Base-by-base conservation (phyloP, 1,140 invertebrate genomes). In the Calliopsis andreniformis region DNA sequence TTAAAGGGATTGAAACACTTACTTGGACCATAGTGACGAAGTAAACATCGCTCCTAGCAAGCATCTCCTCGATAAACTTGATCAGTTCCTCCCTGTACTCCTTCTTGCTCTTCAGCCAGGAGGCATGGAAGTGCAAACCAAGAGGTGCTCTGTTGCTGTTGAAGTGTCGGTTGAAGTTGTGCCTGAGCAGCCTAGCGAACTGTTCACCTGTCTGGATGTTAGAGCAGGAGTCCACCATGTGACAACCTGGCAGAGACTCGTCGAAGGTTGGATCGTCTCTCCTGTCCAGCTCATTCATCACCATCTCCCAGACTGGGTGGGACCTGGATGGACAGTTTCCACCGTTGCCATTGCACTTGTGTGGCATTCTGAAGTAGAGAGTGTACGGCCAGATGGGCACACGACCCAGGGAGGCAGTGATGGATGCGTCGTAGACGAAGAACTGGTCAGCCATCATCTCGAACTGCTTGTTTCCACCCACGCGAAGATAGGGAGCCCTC, bases 371-470 rank as follows among this genome's bases (percentile, higher is more conserved):
- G 95, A 97, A 98, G 93, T 98, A 98, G 18, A 98, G 92, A 2
- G 97, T 99, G 93, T 98, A 98, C 0, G 98, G 98, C 98, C 98
- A 99, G 87, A 98, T 96, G 39, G 97, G 97, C 7, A 97, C 96
- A 43, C 97, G 95, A 18, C 96, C 95, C 66, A 98, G 93, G 5
- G 97, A 96, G 28, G 97, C 97, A 0, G 97, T 98, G 86, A 98
- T 98, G 3, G 97, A 98, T 5, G 97, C 96, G 89, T 98, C 97
- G 89, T 98, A 98, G 12, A 98, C 96, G 89, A 98, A 98, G 92
- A 97, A 98, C 88, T 98, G 97, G 88, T 98, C 97, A 68, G 96
- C 95, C 97, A 98, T 98, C 97, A 98, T 98, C 90, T 97, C 96
- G 90, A 98, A 98, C 93, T 98, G 97, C 81, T 97, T 97, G 92